A percentile compares a stretch with the other conserved stretches of the same genome.
phyloP scores from a whole-genome alignment of 2,797 vertebrate genomes.

The Babyrousa celebensis region DNA sequence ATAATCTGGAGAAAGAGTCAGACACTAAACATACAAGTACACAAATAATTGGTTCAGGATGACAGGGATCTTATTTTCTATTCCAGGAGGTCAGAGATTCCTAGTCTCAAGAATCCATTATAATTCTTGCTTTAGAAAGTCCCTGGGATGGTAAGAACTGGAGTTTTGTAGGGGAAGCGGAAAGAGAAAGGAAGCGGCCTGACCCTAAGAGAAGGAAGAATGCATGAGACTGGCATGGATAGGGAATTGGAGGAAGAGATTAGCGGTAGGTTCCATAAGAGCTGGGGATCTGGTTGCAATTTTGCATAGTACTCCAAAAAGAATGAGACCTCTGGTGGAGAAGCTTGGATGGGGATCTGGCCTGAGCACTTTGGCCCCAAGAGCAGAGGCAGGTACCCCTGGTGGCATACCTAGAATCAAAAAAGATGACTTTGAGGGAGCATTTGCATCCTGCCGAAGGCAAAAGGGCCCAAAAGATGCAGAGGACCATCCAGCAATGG shows the following conservation, averaged over 20 bases:
- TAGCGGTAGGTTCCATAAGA: background rate
- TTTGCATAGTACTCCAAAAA: background rate
- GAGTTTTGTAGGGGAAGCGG: background rate
- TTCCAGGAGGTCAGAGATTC: background rate
- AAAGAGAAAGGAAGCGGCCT: background rate
- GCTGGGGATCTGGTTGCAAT: background rate
- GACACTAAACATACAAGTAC: background rate
- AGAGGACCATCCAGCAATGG: background rate
- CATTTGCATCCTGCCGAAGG: background rate
- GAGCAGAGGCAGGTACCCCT: background rate
- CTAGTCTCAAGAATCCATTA: background rate
- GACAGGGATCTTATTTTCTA: background rate
- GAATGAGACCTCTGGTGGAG: background rate
- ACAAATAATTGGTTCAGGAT: background rate
- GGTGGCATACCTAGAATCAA: background rate
- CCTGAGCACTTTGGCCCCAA: background rate
- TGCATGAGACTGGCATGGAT: background rate
- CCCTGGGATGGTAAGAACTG: background rate
- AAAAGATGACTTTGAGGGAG: background rate
- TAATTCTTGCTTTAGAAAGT: constrained; percentile 20
- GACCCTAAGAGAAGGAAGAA: background rate
- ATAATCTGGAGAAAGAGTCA: background rate
- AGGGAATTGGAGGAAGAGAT: background rate
- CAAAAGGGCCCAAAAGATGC: background rate
- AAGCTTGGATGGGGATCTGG: background rate